These are phyloP conservation scores for Neotoxoptera formosana DNA, from an alignment of 1,140 invertebrate species.

Conservation along the genomic window DNA sequence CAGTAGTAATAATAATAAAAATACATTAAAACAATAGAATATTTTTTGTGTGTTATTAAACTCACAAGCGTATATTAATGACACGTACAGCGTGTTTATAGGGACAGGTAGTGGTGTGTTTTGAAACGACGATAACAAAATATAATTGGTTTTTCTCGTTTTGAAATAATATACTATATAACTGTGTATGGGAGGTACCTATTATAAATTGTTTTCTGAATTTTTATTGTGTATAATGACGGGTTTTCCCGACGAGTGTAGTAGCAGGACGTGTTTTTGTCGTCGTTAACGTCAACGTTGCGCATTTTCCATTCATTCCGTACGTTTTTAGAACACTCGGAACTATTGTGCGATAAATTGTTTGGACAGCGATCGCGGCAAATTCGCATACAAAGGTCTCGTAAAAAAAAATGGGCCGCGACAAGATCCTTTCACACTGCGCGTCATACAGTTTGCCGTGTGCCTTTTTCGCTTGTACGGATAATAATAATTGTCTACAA, in stretches of 20 bases:
- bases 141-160: not conserved
- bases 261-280: not conserved
- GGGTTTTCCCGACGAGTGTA: not conserved
- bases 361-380: not conserved
- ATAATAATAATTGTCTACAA: not conserved
- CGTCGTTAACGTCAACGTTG: not conserved
- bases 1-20: not conserved
- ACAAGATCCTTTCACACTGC: not conserved
- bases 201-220: constrained; percentile 6
- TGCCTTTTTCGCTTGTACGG: not conserved
- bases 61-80: not conserved
- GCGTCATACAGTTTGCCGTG: not conserved
- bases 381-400: not conserved
- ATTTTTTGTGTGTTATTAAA: not conserved
- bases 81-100: not conserved
- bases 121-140: not conserved
- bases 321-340: not conserved
- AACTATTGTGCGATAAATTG: not conserved
- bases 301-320: not conserved
- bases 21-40: constrained; percentile 9
- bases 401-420: not conserved
- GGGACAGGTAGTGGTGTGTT: not conserved
- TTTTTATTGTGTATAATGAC: not conserved
- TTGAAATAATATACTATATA: not conserved
- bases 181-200: not conserved